Evolutionary conservation across 2,113 vertebrate genomes (phyloP).

Genomic region (Gopherus flavomarginatus): DNA sequence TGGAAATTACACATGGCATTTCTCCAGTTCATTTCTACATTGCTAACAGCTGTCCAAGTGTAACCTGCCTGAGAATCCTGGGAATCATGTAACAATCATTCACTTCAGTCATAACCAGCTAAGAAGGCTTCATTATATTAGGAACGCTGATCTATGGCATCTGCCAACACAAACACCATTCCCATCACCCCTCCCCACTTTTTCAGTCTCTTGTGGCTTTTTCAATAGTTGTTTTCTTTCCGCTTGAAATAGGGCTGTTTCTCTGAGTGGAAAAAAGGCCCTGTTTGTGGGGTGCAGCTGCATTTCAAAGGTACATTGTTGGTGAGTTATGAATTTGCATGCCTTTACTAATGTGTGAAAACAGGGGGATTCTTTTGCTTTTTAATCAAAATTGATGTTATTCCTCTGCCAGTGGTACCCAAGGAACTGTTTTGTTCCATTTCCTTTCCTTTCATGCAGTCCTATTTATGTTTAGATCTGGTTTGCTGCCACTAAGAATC

Average conservation of each 20-base stretch:
- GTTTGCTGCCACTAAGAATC: slow-evolving; percentile 81
- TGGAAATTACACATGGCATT: not conserved
- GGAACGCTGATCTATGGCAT: slow-evolving; percentile 47
- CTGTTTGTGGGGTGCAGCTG: slow-evolving; percentile 84
- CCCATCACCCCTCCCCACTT: slow-evolving; percentile 58
- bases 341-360: slow-evolving; percentile 83
- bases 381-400: slow-evolving; percentile 84
- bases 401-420: slow-evolving; percentile 85
- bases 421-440: slow-evolving; percentile 84
- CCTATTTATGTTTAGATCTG: slow-evolving; percentile 85
- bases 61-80: not conserved
- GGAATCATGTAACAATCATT: slow-evolving; percentile 5
- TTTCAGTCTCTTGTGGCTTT: slow-evolving; percentile 67
- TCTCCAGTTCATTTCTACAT: not conserved
- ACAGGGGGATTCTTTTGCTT: slow-evolving; percentile 82
- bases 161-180: slow-evolving; percentile 58
- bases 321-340: slow-evolving; percentile 84
- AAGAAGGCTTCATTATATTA: slow-evolving; percentile 69
- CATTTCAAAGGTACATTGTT: slow-evolving; percentile 86
- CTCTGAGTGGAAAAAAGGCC: slow-evolving; percentile 79
- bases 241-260: slow-evolving; percentile 80
- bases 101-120: not conserved
- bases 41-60: slow-evolving; percentile 39
- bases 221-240: slow-evolving; percentile 83
- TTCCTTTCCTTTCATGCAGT: slow-evolving; percentile 85